phyloP scores from a whole-genome alignment of 2,888 invertebrate species.

The Synanthedon vespiformis region DNA sequence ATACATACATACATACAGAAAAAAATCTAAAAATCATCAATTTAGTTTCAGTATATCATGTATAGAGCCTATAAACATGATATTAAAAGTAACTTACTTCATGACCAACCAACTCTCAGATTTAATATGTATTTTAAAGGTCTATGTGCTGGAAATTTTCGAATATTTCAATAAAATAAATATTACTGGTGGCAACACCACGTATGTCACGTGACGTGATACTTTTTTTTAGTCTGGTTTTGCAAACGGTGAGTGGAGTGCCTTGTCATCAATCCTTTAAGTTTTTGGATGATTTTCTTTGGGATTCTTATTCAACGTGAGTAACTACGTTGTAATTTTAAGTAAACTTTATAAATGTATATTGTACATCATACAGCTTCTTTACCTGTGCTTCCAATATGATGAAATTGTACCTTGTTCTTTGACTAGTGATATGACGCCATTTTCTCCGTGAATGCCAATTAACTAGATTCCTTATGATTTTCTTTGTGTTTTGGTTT shows the following conservation, averaged over 20 bases:
- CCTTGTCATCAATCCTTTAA: conserved; percentile 69
- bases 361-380: conserved; percentile 25
- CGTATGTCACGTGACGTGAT: conserved; percentile 26
- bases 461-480: conserved; percentile 60
- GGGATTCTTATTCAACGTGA: conserved; percentile 69
- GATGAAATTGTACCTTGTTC: conserved; percentile 69
- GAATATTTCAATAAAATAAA: neutral
- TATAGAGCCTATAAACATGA: no score
- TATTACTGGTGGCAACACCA: conserved; percentile 13
- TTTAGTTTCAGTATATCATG: no score
- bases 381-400: conserved; percentile 46
- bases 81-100: no score
- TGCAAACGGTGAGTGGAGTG: conserved; percentile 72
- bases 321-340: conserved; percentile 43
- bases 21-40: no score
- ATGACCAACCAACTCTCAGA: no score
- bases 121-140: no score
- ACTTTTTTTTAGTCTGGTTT: conserved; percentile 43
- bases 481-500: conserved; percentile 42
- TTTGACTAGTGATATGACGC: conserved; percentile 70
- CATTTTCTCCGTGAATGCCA: conserved; percentile 72
- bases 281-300: conserved; percentile 71
- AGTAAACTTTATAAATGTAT: conserved; percentile 36
- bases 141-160: no score
- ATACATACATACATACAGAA: no score